Percentiles rank a stretch among this genome's conserved stretches.
phyloP scores from a whole-genome alignment of 23 tunicate species.

The Trididemnum nubilum region DNA sequence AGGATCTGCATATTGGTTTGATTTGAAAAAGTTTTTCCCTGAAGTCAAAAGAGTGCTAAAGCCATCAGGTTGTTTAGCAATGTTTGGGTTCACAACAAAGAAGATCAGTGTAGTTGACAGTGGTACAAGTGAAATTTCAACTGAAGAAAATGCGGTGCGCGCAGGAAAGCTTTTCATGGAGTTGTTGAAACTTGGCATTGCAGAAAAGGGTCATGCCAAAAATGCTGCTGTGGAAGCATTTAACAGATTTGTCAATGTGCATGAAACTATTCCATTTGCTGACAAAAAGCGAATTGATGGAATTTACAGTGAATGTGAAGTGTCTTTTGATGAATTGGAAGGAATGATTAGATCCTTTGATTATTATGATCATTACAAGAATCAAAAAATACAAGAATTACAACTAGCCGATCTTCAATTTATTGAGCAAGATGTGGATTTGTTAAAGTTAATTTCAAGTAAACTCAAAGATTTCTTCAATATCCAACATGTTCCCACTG shows the following conservation, averaged over 20 bases:
- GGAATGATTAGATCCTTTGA: neutral
- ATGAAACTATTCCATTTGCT: conserved; percentile 16
- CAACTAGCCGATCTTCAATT: no score
- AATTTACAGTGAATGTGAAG: neutral
- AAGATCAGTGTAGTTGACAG: no score
- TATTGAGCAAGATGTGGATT: no score
- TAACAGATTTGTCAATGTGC: neutral
- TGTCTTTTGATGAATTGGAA: conserved; percentile 10
- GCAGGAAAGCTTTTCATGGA: neutral
- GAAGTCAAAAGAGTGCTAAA: conserved; percentile 70
- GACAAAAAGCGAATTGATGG: conserved; percentile 25
- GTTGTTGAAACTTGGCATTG: neutral
- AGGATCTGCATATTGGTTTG: conserved; percentile 69
- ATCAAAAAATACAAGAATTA: neutral
- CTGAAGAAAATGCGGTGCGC: neutral
- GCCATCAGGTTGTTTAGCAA: conserved; percentile 58
- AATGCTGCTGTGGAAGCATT: neutral
- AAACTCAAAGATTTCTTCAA: no score
- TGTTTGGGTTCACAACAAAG: conserved; percentile 47
- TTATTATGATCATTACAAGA: conserved; percentile 17
- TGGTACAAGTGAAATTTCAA: neutral
- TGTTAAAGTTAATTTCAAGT: no score
- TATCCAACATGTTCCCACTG: no score
- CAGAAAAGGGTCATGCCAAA: neutral
- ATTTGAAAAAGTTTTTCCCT: conserved; percentile 48